A percentile compares a stretch with the other conserved stretches of the same genome.
phyloP scores from a whole-genome alignment of 2,888 invertebrate species.

The Heliconius sara region DNA sequence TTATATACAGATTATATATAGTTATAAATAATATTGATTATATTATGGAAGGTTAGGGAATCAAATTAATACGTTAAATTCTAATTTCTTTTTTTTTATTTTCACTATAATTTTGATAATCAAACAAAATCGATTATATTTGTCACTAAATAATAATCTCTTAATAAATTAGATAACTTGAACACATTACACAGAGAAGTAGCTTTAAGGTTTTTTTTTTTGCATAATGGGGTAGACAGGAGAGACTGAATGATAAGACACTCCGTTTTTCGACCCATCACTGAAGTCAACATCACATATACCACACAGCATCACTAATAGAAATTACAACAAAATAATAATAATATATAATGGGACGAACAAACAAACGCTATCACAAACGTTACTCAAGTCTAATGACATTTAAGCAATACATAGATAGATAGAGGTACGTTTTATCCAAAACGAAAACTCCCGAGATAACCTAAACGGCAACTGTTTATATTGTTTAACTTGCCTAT shows the following conservation, averaged over 20 bases:
- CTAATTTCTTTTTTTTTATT: neutral
- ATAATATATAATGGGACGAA: neutral
- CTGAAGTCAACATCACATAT: no score
- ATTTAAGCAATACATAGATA: constrained; percentile 74
- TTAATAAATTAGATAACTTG: neutral
- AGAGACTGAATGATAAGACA: neutral
- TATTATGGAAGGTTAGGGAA: neutral
- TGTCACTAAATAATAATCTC: neutral
- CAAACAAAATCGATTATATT: neutral
- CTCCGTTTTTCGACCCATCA: neutral
- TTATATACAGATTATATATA: neutral
- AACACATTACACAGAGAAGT: neutral
- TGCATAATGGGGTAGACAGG: neutral
- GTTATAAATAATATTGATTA: neutral
- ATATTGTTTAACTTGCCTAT: constrained; percentile 71
- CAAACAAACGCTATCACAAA: constrained; percentile 13
- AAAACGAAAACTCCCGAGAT: constrained; percentile 80
- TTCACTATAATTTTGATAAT: neutral
- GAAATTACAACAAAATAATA: neutral
- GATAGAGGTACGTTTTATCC: constrained; percentile 72
- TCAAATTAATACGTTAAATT: neutral
- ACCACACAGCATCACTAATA: neutral
- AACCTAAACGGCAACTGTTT: constrained; percentile 81
- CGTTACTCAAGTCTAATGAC: constrained; percentile 71
- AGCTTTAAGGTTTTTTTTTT: neutral